Evolutionary conservation across 2,113 vertebrate genomes (phyloP).

Genomic region (Caretta caretta): DNA sequence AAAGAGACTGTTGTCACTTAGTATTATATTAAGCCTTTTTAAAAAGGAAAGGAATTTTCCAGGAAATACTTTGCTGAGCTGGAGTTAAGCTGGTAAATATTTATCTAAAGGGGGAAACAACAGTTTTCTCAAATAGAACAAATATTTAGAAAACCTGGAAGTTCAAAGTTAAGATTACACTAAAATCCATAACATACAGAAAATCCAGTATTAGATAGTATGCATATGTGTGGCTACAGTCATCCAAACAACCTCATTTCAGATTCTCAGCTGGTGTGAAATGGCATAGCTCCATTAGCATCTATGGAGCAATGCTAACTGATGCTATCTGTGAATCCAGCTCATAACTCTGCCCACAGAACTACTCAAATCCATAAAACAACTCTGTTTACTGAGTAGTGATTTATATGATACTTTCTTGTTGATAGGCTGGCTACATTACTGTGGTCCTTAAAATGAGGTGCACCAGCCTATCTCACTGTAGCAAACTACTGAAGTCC

Average conservation of each 20-base stretch:
- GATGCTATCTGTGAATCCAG: background rate
- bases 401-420: background rate
- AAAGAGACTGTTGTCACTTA: background rate
- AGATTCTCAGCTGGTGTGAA: background rate
- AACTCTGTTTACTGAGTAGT: rapidly evolving
- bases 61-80: background rate
- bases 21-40: background rate
- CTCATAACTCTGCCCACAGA: background rate
- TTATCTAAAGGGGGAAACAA: background rate
- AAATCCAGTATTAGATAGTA: background rate
- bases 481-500: background rate
- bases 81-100: background rate
- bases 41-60: background rate
- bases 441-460: background rate
- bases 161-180: background rate
- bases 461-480: background rate
- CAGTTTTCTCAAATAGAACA: background rate
- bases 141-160: background rate
- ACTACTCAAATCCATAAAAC: rapidly evolving
- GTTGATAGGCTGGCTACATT: rapidly evolving
- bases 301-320: background rate
- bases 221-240: background rate
- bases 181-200: background rate
- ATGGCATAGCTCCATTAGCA: background rate
- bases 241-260: background rate